phyloP scores from a whole-genome alignment of 2,888 invertebrate species.

The Malthinus seriepunctatus region DNA sequence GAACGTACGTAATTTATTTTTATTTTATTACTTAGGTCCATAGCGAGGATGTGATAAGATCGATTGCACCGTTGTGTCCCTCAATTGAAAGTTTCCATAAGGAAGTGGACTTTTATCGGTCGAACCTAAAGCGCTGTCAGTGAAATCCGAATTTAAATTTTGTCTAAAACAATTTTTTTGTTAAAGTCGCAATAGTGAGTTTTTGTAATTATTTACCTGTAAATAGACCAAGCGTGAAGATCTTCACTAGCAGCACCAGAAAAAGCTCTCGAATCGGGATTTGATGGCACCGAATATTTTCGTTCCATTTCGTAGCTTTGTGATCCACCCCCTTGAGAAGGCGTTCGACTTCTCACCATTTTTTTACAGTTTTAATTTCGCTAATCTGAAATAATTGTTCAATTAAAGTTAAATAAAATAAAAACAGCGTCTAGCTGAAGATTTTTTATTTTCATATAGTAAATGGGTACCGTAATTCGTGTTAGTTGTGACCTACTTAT shows the following conservation, averaged over 20 bases:
- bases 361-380: slow-evolving; percentile 12
- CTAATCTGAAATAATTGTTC: slow-evolving; percentile 11
- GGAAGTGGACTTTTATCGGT: slow-evolving; percentile 92
- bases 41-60: slow-evolving; percentile 88
- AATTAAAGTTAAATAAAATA: no score
- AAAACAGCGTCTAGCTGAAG: no score
- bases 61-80: slow-evolving; percentile 92
- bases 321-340: slow-evolving; percentile 54
- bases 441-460: not conserved
- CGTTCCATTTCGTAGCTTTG: slow-evolving; percentile 73
- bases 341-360: slow-evolving; percentile 44
- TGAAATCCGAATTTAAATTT: slow-evolving; percentile 94
- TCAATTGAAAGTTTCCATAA: slow-evolving; percentile 91
- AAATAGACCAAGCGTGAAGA: slow-evolving; percentile 95
- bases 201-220: slow-evolving; percentile 63
- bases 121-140: slow-evolving; percentile 90
- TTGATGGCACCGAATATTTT: slow-evolving; percentile 86
- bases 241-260: slow-evolving; percentile 87
- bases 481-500: slow-evolving; percentile 5
- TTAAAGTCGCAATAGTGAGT: not conserved
- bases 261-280: slow-evolving; percentile 70
- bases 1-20: no score
- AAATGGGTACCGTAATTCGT: slow-evolving; percentile 1
- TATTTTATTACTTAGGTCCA: slow-evolving; percentile 76
- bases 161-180: slow-evolving; percentile 64